Conservation (phyloP, 2,888 invertebrate species). For the Norana najaformis region DNA sequence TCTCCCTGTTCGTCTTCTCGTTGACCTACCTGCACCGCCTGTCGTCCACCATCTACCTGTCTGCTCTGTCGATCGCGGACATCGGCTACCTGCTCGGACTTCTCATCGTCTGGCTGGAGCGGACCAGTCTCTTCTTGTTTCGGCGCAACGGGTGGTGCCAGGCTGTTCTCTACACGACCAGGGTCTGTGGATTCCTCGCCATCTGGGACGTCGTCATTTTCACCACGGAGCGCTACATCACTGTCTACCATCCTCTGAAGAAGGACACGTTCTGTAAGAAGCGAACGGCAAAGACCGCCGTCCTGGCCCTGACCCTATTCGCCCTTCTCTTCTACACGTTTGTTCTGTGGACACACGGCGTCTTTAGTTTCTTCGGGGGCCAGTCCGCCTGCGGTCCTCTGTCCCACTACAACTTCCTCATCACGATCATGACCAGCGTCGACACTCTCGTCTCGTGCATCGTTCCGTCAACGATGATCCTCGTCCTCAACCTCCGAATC, state of each 20-base stretch:
- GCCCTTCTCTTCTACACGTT: constrained; percentile 36
- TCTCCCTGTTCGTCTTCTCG: background rate
- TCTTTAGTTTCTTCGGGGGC: constrained; percentile 33
- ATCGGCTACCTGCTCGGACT: constrained; percentile 34
- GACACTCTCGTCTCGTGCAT: constrained; percentile 40
- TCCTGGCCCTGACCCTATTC: constrained; percentile 25
- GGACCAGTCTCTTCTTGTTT: background rate
- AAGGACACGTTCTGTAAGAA: constrained; percentile 37
- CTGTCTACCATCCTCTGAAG: constrained; percentile 37
- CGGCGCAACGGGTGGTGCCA: constrained; percentile 25
- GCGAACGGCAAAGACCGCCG: constrained; percentile 30
- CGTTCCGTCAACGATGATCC: constrained; percentile 40
- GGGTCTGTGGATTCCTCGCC: constrained; percentile 38
- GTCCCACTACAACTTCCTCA: constrained; percentile 30
- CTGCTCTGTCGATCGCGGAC: constrained; percentile 31
- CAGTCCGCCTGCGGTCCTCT: constrained; percentile 25
- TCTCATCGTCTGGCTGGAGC: constrained; percentile 31
- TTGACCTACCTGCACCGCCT: background rate
- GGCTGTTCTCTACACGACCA: constrained; percentile 19
- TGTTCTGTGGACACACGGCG: constrained; percentile 31
- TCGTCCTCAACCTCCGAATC: constrained; percentile 41
- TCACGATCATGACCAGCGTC: constrained; percentile 33
- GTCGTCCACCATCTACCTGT: constrained; percentile 37
- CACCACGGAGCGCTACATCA: constrained; percentile 41
- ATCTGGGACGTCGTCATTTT: constrained; percentile 41